These are phyloP conservation scores for Nomada lathburiana DNA, from an alignment of 2,888 invertebrate species.

Conservation along the genomic window DNA sequence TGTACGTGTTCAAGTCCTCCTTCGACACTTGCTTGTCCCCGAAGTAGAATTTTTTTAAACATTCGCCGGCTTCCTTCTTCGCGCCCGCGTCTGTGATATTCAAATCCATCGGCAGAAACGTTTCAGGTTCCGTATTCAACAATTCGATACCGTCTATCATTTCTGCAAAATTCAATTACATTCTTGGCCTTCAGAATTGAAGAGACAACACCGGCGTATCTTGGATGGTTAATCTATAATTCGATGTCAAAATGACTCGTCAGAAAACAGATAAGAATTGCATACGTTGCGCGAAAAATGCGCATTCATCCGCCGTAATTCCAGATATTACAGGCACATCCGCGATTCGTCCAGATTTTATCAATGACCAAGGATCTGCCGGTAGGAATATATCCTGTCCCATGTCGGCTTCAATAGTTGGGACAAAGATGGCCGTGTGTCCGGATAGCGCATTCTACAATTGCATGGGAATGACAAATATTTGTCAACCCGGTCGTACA, in stretches of 20 bases:
- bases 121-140: slow-evolving; percentile 77
- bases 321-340: slow-evolving; percentile 79
- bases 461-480: not conserved
- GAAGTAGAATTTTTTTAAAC: slow-evolving; percentile 77
- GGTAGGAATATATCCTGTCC: slow-evolving; percentile 79
- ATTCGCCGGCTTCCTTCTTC: slow-evolving; percentile 68
- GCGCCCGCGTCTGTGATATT: slow-evolving; percentile 76
- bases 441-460: slow-evolving; percentile 75
- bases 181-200: not conserved
- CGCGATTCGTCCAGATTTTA: slow-evolving; percentile 76
- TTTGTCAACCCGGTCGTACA: not conserved
- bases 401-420: slow-evolving; percentile 75
- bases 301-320: slow-evolving; percentile 71
- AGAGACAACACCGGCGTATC: not conserved
- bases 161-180: slow-evolving; percentile 52
- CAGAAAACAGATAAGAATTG: not conserved
- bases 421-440: slow-evolving; percentile 71
- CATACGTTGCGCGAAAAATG: slow-evolving; percentile 70
- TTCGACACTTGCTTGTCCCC: slow-evolving; percentile 74
- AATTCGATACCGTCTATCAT: slow-evolving; percentile 70
- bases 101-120: slow-evolving; percentile 77
- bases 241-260: not conserved
- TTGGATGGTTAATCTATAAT: not conserved
- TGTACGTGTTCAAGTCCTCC: slow-evolving; percentile 65
- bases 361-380: slow-evolving; percentile 78